Conservation (phyloP, 2,113 vertebrate genomes). For the Eurystomus gularis region DNA sequence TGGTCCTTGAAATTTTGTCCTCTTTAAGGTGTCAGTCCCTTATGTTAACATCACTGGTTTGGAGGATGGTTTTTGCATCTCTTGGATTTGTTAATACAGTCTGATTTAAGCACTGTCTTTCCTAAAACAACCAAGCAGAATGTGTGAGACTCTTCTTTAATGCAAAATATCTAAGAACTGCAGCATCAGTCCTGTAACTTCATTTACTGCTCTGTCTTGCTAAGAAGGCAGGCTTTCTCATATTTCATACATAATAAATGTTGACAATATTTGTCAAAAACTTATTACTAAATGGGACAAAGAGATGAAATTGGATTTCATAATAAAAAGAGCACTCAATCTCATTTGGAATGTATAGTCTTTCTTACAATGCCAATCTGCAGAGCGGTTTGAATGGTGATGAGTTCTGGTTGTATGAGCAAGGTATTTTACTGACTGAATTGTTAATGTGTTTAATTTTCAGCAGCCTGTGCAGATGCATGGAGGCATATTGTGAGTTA, state of each 20-base stretch:
- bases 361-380: not conserved
- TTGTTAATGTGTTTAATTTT: constrained; percentile 49
- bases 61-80: not conserved
- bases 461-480: not conserved
- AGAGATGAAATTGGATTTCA: constrained; percentile 67
- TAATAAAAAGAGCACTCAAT: constrained; percentile 62
- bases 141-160: not conserved
- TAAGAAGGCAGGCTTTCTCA: not conserved
- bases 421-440: constrained; percentile 10
- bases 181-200: not conserved
- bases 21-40: not conserved
- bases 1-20: not conserved
- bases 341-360: constrained; percentile 55
- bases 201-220: constrained; percentile 25
- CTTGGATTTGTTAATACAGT: not conserved
- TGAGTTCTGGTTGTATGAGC: constrained; percentile 2
- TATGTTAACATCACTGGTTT: not conserved
- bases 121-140: not conserved
- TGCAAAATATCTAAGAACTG: not conserved
- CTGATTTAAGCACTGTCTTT: not conserved
- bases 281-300: constrained; percentile 66
- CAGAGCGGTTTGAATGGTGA: not conserved
- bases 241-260: constrained; percentile 36
- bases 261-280: constrained; percentile 60
- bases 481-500: not conserved